phyloP scores from a whole-genome alignment of 2,797 vertebrate species.

The Brachymystax lenok region DNA sequence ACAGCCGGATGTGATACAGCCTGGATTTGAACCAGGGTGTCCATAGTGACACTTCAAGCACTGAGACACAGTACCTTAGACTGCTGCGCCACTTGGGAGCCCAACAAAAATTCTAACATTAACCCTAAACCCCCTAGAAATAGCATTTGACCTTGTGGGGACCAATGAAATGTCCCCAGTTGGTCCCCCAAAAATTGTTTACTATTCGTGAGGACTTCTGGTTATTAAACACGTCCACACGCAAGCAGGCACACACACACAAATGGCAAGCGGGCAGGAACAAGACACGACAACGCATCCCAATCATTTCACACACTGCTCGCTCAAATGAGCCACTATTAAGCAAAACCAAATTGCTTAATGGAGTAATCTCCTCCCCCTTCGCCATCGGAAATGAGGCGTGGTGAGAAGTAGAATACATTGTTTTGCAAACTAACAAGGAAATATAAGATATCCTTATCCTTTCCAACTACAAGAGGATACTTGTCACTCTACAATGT shows the following conservation, averaged over 20 bases:
- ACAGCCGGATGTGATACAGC: too few species aligned
- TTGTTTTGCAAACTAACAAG: slow-evolving; percentile 73
- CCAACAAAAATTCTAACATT: too few species aligned
- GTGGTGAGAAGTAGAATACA: slow-evolving; percentile 55
- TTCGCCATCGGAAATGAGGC: slow-evolving; percentile 45
- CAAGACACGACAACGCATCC: slow-evolving; percentile 58
- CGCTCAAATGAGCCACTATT: slow-evolving; percentile 68
- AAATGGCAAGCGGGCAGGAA: slow-evolving; percentile 36
- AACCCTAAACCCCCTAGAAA: too few species aligned
- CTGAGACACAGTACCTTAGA: too few species aligned
- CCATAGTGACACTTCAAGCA: too few species aligned
- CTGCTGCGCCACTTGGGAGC: too few species aligned
- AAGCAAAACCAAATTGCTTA: slow-evolving; percentile 77
- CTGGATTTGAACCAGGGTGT: too few species aligned
- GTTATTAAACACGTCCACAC: too few species aligned
- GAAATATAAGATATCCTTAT: slow-evolving; percentile 57
- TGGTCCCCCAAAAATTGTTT: too few species aligned
- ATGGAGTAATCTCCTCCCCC: slow-evolving; percentile 66
- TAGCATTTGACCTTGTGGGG: too few species aligned
- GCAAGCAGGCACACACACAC: background rate
- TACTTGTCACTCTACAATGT: slow-evolving; percentile 38
- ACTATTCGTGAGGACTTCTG: too few species aligned
- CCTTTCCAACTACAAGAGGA: slow-evolving; percentile 51
- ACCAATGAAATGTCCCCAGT: too few species aligned
- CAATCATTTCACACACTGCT: slow-evolving; percentile 61